Evolutionary conservation across 2,888 invertebrate genomes (phyloP), one percentile per base, ranked within the genome.

Genomic region (Dione vanillae): DNA sequence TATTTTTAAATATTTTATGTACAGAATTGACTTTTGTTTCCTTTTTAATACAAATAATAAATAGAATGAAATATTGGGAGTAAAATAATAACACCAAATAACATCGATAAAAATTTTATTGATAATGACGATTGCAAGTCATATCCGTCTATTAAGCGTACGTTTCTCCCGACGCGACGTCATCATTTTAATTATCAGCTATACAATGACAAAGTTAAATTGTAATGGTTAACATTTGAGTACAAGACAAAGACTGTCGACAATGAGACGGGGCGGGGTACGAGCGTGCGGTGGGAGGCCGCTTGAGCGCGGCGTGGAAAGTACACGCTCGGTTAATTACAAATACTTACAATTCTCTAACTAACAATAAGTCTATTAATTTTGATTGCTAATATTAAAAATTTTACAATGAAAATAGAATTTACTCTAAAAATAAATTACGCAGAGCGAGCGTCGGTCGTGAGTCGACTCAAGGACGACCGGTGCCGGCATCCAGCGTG

Each of bases 71-170:
- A 12, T n/a, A 3, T 8, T 5, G 12, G 37, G 27, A 10, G 6
- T n/a, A 56, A 37, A 71, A 83, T 78, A 85, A 89, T 56, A 88
- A 87, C 75, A 72, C 79, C 78, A 76, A 78, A 80, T 83, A 93
- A 93, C 93, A 93, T 93, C 93, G 92, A 93, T 93, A 93, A 91
- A 92, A 91, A 92, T 88, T 92, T 92, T 91, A 92, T 92, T 92
- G 90, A 90, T 89, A 85, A 86, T 88, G 89, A 84, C 89, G 90
- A 88, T 88, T 82, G 87, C 83, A 83, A 83, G 85, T 82, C 89
- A 84, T 80, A 86, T 85, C 84, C 82, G 78, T 85, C 89, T 90
- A 89, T 89, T 91, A 92, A 92, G 93, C 92, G 92, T 93, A 93
- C 88, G 85, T 87, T 88, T 89, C 89, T 90, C 90, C 90, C 88